These are phyloP conservation scores for Mylabris phalerata DNA, from an alignment of 1,140 invertebrate species.

Conservation along the genomic window DNA sequence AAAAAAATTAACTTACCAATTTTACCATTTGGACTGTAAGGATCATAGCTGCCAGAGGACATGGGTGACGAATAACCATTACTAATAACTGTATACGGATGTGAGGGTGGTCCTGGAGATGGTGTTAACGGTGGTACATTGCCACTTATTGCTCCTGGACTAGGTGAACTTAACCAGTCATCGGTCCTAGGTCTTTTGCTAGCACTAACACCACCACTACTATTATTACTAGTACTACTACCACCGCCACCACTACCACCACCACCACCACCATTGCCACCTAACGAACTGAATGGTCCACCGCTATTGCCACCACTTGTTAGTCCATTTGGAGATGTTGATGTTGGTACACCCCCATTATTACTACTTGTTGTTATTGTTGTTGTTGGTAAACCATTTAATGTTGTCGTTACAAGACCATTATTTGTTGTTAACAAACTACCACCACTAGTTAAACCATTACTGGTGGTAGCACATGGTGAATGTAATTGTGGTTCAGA, in stretches of 20 bases:
- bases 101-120: constrained; percentile 50
- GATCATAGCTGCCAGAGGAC: constrained; percentile 76
- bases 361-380: constrained; percentile 11
- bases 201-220: constrained; percentile 10
- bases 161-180: constrained; percentile 56
- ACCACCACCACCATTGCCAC: constrained; percentile 3
- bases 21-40: constrained; percentile 80
- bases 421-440: constrained; percentile 8
- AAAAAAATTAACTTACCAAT: constrained; percentile 58
- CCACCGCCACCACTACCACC: background rate
- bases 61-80: constrained; percentile 78
- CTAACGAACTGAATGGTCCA: constrained; percentile 27
- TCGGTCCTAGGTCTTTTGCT: constrained; percentile 42
- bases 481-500: constrained; percentile 35
- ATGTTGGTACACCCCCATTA: constrained; percentile 3
- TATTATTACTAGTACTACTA: constrained; percentile 10
- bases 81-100: constrained; percentile 53
- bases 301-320: constrained; percentile 4
- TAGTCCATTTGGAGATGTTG: constrained; percentile 17
- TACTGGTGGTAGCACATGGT: constrained; percentile 21
- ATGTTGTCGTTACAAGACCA: constrained; percentile 7
- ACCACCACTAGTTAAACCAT: constrained; percentile 19
- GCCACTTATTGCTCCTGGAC: constrained; percentile 50
- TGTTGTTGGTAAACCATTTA: constrained; percentile 12
- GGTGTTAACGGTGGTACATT: constrained; percentile 53